Conservation (phyloP, 2,797 vertebrate genomes). For the Acrossocheilus wenchowensis region DNA sequence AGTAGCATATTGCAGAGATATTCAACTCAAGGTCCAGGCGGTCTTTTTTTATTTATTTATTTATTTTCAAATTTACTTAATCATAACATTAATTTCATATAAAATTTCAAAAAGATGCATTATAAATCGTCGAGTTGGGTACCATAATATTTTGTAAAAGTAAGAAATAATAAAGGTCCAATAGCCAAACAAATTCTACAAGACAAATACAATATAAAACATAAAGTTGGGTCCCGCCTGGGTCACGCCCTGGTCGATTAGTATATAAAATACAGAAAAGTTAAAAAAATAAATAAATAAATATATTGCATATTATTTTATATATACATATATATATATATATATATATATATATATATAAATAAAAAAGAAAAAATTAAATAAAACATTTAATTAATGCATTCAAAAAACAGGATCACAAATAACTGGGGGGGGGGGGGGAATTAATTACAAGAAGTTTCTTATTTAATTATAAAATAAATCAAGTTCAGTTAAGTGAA, state of each 20-base stretch:
- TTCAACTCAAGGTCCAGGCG: not conserved
- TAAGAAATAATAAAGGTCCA: not conserved
- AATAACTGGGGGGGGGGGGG: not conserved
- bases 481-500: not conserved
- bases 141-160: not conserved
- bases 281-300: not conserved
- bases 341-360: not conserved
- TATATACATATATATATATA: not conserved
- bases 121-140: not conserved
- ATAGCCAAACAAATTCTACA: too few relatives aligned
- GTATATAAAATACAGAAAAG: not conserved
- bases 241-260: not conserved
- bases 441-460: not conserved
- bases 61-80: not conserved
- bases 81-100: not conserved
- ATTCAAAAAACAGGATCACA: not conserved
- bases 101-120: not conserved
- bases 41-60: not conserved
- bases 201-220: too few relatives aligned
- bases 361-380: not conserved
- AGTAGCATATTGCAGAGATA: not conserved
- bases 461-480: not conserved
- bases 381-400: not conserved
- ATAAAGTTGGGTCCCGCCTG: not conserved
- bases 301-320: not conserved